Evolutionary conservation across 2,113 vertebrate genomes (phyloP).

Genomic region (Brachionichthys hirsutus): DNA sequence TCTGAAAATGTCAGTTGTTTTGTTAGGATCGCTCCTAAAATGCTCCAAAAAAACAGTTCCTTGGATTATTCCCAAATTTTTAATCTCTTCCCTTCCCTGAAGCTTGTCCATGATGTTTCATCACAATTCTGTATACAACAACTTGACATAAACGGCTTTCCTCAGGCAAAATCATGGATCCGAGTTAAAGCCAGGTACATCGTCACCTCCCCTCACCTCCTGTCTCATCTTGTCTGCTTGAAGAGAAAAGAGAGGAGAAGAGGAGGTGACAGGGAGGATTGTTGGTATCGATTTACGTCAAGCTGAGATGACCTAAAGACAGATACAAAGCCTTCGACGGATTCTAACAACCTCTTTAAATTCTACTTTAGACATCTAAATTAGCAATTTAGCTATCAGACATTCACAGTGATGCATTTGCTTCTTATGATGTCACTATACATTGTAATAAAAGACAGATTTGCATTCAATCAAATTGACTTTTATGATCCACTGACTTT

Average conservation of each 20-base stretch:
- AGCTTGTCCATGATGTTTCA: no score
- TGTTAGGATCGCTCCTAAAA: no score
- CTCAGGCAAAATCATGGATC: not conserved
- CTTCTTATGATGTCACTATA: no score
- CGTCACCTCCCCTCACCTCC: conserved; percentile 11
- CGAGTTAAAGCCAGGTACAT: conserved; percentile 8
- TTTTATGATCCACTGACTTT: no score
- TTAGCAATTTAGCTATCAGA: not conserved
- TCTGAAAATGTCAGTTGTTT: no score
- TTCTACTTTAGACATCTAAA: not conserved
- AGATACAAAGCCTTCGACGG: conserved; percentile 25
- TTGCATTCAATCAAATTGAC: no score
- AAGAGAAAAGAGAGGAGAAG: conserved; percentile 5
- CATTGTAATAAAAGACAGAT: no score
- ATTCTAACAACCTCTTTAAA: conserved; percentile 8
- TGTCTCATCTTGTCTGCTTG: conserved; percentile 6
- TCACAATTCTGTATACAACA: no score
- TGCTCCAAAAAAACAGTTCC: no score
- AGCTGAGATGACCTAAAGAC: conserved; percentile 35
- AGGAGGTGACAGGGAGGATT: conserved; percentile 24
- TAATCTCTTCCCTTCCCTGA: no score
- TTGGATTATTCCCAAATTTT: no score
- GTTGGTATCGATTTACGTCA: conserved; percentile 35
- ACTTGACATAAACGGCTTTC: not conserved
- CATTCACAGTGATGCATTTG: not conserved